Percentiles rank a stretch among this genome's conserved stretches.
Conservation (phyloP, 2,113 vertebrate genomes). For the Pelecanus crispus region DNA sequence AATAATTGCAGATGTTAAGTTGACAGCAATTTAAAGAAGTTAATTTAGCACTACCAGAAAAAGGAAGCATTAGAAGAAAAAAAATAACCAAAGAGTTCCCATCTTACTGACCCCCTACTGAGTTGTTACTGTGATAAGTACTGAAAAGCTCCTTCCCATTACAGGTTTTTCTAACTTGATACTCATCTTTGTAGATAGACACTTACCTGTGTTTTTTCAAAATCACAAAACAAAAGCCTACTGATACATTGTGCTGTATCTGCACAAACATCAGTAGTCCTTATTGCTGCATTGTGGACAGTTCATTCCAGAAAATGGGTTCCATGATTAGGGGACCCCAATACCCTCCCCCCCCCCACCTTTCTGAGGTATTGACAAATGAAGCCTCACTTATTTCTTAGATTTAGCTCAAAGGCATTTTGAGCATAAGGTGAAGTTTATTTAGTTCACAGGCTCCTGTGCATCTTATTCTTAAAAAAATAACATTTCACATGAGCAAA, state of each 20-base stretch:
- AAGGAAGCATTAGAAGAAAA: background rate
- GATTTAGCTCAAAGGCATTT: background rate
- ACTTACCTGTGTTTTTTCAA: background rate
- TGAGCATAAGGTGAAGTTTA: background rate
- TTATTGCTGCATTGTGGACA: background rate
- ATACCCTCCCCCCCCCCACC: too few species aligned
- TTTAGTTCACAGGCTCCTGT: background rate
- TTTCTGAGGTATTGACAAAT: background rate
- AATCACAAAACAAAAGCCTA: background rate
- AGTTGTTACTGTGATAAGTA: background rate
- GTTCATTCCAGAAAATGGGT: background rate
- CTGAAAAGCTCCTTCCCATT: background rate
- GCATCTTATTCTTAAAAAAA: background rate
- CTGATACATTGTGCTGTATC: background rate
- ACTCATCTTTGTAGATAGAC: background rate
- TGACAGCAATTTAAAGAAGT: background rate
- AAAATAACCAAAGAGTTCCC: background rate
- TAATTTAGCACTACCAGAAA: background rate
- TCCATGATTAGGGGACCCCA: background rate
- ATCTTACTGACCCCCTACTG: background rate
- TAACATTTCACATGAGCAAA: background rate
- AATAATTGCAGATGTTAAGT: background rate
- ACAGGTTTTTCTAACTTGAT: background rate
- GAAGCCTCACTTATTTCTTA: background rate
- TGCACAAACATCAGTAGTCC: fast-evolving